These are phyloP conservation scores for Lytechinus pictus DNA, from an alignment of 35 echinoderm and acorn worm genomes.

Conservation along the genomic window DNA sequence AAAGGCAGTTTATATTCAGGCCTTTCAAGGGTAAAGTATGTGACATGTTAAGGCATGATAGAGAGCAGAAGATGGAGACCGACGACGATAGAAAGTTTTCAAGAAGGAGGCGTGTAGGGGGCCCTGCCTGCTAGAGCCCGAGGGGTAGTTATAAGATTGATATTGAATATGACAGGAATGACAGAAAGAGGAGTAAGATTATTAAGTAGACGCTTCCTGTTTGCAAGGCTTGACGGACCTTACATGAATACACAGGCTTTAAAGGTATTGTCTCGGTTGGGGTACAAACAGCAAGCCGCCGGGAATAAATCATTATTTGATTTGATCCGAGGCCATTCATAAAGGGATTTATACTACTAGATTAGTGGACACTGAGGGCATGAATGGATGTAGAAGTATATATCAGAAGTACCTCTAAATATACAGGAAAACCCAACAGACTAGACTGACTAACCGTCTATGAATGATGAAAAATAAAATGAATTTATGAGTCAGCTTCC, in stretches of 20 bases:
- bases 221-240: background rate
- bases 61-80: background rate
- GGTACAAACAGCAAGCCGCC: background rate
- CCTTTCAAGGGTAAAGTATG: background rate
- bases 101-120: background rate
- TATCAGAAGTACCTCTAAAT: background rate
- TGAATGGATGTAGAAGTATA: background rate
- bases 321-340: background rate
- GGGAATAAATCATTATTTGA: background rate
- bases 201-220: constrained; percentile 18
- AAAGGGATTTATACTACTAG: background rate
- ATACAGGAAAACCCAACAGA: background rate
- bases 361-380: background rate
- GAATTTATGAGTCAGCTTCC: background rate
- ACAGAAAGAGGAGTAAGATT: background rate
- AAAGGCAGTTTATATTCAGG: too few relatives aligned
- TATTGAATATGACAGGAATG: constrained; percentile 12
- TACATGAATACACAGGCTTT: background rate
- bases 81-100: background rate
- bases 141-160: background rate
- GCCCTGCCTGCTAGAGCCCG: background rate
- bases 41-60: background rate
- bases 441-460: background rate
- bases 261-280: background rate
- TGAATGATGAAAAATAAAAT: background rate